Base-by-base conservation (phyloP, 2,888 invertebrate genomes). In the Cyclophora punctaria region DNA sequence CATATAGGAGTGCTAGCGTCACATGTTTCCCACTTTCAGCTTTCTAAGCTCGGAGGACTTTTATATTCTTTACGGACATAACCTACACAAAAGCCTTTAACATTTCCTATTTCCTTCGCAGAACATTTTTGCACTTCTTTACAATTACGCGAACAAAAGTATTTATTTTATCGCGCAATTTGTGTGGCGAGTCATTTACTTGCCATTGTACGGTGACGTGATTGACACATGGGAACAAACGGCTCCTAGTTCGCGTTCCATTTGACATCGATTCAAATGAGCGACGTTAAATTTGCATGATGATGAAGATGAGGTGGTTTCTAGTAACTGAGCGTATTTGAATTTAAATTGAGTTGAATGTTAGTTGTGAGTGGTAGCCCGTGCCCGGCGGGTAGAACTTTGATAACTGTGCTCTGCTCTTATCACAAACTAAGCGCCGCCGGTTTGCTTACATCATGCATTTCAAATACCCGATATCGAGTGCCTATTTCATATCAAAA, bases 251-350 rank as follows among this genome's bases (percentile, higher is more conserved):
- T 49, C 37, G 45, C 49, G 41, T 49, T 45, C 43, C 48, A 50
- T 54, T 54, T 46, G 45, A 46, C 43, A 47, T 40, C 47, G 44
- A 46, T 44, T 50, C 42, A 47, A 48, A 49, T 53, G 46, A 46
- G 35, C 45, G 46, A 52, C 48, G 46, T 48, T 45, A 52, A 48
- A 52, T 46, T 48, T 41, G 50, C 50, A 50, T n/a, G n/a, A n/a
- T n/a, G n/a, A n/a, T n/a, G n/a, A 51, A 53, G 49, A 47, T 37
- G 4, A 37, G 37, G 5, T 37, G 37, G 37, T 44, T 44, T 47
- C n/a, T 51, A 56, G 50, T 50, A 49, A 49, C 50, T 50, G 50
- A 58, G 50, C 48, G 48, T 55, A 55, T 55, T 55, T 46, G 50
- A 55, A 51, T 57, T 43, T 34, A 52, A 54, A 57, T 57, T 48